Evolutionary conservation across 2,797 vertebrate species (phyloP), one percentile per base, ranked within the genome.

Genomic region (Falco concolor): DNA sequence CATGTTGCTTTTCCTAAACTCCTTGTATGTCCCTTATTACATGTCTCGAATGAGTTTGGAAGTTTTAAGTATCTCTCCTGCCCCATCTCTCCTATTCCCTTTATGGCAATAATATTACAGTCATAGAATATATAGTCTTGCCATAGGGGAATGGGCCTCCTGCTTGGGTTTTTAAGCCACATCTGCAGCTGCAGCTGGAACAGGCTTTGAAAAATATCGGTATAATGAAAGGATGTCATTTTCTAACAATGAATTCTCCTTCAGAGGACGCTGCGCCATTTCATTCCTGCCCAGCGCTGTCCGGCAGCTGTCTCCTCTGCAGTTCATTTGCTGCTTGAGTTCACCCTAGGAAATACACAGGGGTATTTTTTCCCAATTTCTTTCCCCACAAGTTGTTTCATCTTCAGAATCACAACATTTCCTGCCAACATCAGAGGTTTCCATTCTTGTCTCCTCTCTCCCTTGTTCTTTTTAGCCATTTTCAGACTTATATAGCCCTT

Each of bases 341-440:
- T 97, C 97, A 90, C 92, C 94, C 87, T 77, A 45, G 91, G 61
- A 96, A 95, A 94, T 89, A 90, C 90, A 89, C 84, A 88, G 85
- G 91, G 95, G 94, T 90, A 93, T 96, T 97, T 96, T 96, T 91
- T 54, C 53, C 85, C 82, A 89, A 24, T 69, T 94, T 94, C 86
- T 81, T 72, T 70, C 28, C 89, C 80, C 75, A 94, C 82, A 87
- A 87, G 87, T 95, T 95, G 95, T 97, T 97, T 98, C 95, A 97
- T 97, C 96, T 96, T 96, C 88, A 96, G 87, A 97, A 96, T 89
- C 92, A 79, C 9, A 54, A 81, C 87, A 94, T 87, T 96, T 97
- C 96, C 97, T 96, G 95, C 86, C 74, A 93, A 96, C 96, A 97
- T 97, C 95, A 94, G 69, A 97, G 92, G 88, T 91, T 93, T 82